A percentile compares a stretch with the other conserved stretches of the same genome.
These are phyloP conservation scores for Aegithalos caudatus DNA, from an alignment of 2,113 vertebrate genomes.

Conservation along the genomic window DNA sequence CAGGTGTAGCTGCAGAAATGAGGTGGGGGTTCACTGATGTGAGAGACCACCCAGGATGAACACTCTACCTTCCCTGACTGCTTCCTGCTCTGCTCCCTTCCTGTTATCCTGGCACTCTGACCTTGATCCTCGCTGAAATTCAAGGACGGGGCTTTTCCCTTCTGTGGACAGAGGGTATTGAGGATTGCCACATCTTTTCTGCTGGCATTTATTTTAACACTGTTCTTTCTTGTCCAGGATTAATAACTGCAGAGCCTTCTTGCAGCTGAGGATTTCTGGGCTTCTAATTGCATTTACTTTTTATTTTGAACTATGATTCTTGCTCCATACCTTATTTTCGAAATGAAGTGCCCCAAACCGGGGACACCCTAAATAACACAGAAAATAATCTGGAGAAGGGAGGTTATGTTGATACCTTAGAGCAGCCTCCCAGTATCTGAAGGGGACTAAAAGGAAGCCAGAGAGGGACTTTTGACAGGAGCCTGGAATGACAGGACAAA, in stretches of 20 bases:
- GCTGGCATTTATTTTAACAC: not conserved
- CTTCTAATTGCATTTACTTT: not conserved
- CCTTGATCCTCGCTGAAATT: not conserved
- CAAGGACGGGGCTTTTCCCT: not conserved
- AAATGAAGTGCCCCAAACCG: not conserved
- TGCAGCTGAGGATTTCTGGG: not conserved
- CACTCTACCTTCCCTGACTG: not conserved
- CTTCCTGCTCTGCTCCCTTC: not conserved
- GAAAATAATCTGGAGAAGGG: not conserved
- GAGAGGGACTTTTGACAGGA: not conserved
- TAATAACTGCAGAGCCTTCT: not conserved
- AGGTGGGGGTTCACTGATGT: fast-evolving
- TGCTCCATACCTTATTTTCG: not conserved
- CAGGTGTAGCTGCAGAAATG: not conserved
- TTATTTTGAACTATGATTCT: not conserved
- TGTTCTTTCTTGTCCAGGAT: not conserved
- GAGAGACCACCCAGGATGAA: not conserved
- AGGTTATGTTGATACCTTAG: not conserved
- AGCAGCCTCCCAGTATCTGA: not conserved
- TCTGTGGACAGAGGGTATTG: not conserved
- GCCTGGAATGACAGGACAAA: not conserved
- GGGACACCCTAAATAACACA: not conserved
- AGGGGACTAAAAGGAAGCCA: not conserved
- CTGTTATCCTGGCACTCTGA: not conserved
- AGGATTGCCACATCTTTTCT: not conserved